Percentiles rank a stretch among this genome's conserved stretches.
These are phyloP conservation scores for Lepus townsendii DNA, from an alignment of 2,797 vertebrate species.

Conservation along the genomic window DNA sequence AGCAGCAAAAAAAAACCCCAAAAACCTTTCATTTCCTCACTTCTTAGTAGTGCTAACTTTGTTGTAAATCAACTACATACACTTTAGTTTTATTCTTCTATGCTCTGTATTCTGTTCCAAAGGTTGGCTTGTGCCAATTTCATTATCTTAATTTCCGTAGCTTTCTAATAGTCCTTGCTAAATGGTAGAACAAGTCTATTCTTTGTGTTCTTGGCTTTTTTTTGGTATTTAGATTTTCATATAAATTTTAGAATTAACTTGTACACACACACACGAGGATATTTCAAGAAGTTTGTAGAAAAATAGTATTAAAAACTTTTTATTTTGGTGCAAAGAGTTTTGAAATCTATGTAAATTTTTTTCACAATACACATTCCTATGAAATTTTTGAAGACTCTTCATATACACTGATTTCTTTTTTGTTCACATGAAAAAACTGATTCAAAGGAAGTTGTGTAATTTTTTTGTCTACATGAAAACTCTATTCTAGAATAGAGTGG, in stretches of 20 bases:
- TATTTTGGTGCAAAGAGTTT: too few relatives aligned
- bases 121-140: neutral
- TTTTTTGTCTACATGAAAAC: conserved; percentile 38
- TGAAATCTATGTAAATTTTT: too few relatives aligned
- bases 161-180: neutral
- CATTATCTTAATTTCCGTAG: neutral
- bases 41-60: neutral
- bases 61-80: conserved; percentile 15
- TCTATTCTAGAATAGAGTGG: neutral
- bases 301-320: too few relatives aligned
- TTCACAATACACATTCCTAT: too few relatives aligned
- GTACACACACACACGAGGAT: neutral
- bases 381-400: too few relatives aligned
- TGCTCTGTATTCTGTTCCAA: neutral
- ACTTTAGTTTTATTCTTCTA: neutral
- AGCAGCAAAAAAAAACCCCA: neutral
- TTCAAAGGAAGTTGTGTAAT: conserved; percentile 30
- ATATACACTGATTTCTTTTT: too few relatives aligned
- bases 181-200: neutral
- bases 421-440: neutral
- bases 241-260: conserved; percentile 31
- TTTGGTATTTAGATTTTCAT: neutral
- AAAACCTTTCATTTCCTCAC: neutral
- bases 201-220: neutral
- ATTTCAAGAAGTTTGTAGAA: too few relatives aligned